Conservation (phyloP, 2,113 vertebrate genomes). For the Crotalus helleri region DNA sequence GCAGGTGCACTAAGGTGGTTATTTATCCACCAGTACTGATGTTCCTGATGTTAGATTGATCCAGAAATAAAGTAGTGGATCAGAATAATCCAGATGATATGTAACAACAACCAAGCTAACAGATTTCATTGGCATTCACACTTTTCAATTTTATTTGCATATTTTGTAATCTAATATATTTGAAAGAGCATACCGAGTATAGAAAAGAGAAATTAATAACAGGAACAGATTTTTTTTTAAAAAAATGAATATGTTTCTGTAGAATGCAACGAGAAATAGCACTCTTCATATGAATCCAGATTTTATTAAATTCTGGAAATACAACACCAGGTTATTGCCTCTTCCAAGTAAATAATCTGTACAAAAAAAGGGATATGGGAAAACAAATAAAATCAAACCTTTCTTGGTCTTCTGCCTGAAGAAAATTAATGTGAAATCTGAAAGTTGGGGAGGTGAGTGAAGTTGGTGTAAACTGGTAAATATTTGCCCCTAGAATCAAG, state of each 20-base stretch:
- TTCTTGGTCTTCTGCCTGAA: neutral
- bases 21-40: neutral
- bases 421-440: neutral
- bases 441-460: neutral
- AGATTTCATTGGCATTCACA: neutral
- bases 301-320: neutral
- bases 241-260: neutral
- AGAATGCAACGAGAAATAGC: neutral
- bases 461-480: neutral
- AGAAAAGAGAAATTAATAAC: neutral
- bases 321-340: neutral
- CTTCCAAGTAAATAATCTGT: neutral
- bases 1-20: neutral
- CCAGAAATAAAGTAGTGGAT: neutral
- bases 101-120: neutral
- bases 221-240: neutral
- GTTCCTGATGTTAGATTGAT: neutral
- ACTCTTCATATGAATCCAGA: neutral
- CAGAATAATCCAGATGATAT: neutral
- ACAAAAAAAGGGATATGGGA: neutral
- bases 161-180: neutral
- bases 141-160: neutral
- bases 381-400: neutral
- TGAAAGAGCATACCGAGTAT: neutral
- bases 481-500: neutral